Evolutionary conservation across 1,140 invertebrate species (phyloP).

Genomic region (Drosophila teissieri): DNA sequence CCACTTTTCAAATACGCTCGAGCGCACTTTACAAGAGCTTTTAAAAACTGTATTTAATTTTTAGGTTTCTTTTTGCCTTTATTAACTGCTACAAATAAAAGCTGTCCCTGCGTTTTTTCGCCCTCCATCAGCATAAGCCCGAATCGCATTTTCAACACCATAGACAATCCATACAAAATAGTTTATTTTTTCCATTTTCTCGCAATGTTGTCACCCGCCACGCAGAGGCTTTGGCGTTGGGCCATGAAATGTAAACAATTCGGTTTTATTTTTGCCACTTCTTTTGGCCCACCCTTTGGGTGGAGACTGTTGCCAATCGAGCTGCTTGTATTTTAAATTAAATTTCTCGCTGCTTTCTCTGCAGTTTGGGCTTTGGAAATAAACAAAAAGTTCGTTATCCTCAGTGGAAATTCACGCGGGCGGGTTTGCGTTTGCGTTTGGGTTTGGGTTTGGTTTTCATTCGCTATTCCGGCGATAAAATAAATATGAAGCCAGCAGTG

Average conservation of each 20-base stretch:
- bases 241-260: constrained; percentile 53
- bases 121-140: constrained; percentile 9
- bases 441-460: constrained; percentile 37
- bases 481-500: constrained; percentile 66
- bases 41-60: constrained; percentile 6
- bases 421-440: constrained; percentile 11
- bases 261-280: constrained; percentile 31
- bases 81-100: constrained; percentile 40
- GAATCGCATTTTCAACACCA: constrained; percentile 25
- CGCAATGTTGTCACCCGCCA: constrained; percentile 34
- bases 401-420: constrained; percentile 14
- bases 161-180: constrained; percentile 30
- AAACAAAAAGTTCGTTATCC: constrained; percentile 58
- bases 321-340: constrained; percentile 72
- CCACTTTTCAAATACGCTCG: neutral
- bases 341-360: constrained; percentile 46
- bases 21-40: neutral
- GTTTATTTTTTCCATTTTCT: constrained; percentile 11
- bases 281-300: constrained; percentile 6
- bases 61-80: constrained; percentile 19
- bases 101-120: neutral
- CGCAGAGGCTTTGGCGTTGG: constrained; percentile 9
- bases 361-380: constrained; percentile 42
- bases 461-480: constrained; percentile 61
- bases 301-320: constrained; percentile 55